Evolutionary conservation across 2,888 invertebrate species (phyloP).

Genomic region (Blastobasis adustella): DNA sequence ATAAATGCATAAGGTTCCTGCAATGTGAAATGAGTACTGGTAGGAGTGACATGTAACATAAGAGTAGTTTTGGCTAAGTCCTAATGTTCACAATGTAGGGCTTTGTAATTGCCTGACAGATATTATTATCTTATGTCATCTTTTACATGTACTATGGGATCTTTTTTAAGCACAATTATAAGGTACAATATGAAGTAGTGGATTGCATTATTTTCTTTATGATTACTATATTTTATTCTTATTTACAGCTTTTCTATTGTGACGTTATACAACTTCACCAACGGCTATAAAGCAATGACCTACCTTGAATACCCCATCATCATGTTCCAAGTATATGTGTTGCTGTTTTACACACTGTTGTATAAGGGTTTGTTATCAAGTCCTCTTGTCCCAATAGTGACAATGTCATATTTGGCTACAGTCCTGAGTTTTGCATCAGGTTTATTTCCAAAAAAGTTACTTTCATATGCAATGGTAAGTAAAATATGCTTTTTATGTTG

Average conservation of each 20-base stretch:
- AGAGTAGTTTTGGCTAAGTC: background rate
- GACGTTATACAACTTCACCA: conserved; percentile 86
- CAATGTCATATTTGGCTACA: conserved; percentile 40
- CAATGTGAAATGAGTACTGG: background rate
- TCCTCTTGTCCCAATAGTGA: conserved; percentile 31
- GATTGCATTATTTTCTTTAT: background rate
- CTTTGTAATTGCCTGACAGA: too few relatives aligned
- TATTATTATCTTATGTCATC: too few relatives aligned
- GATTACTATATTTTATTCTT: background rate
- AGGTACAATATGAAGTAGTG: too few relatives aligned
- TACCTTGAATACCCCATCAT: conserved; percentile 91
- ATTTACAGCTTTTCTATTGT: conserved; percentile 85
- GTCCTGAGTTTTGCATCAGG: conserved; percentile 38
- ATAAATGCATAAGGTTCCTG: background rate
- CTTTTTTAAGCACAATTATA: too few relatives aligned
- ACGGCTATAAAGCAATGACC: conserved; percentile 82
- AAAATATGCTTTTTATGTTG: background rate
- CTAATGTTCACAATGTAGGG: too few relatives aligned
- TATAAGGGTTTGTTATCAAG: conserved; percentile 76
- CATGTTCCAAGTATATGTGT: conserved; percentile 81
- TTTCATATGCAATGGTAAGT: conserved; percentile 80
- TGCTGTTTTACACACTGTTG: conserved; percentile 82
- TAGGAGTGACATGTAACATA: background rate
- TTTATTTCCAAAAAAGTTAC: conserved; percentile 55
- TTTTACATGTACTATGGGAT: too few relatives aligned